phyloP scores from a whole-genome alignment of 2,797 vertebrate genomes.

The Phylloscopus collybita region DNA sequence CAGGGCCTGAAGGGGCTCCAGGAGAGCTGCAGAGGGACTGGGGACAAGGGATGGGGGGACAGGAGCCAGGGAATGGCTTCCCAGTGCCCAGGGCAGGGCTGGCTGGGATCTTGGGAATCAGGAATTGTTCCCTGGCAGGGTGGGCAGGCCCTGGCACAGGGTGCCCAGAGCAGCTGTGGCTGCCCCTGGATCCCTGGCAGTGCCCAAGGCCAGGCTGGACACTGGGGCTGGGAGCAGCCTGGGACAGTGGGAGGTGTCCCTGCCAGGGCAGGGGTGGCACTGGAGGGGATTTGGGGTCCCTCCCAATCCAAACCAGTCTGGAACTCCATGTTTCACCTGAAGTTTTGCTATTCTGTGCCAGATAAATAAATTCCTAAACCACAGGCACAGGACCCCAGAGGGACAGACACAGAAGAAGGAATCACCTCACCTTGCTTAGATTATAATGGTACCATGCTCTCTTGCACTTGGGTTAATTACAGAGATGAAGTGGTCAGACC shows the following conservation, averaged over 20 bases:
- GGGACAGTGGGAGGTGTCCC: background rate
- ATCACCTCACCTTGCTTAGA: background rate
- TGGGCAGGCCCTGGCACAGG: background rate
- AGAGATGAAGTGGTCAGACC: background rate
- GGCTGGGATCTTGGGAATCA: background rate
- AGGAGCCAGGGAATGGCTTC: background rate
- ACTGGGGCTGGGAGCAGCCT: no score
- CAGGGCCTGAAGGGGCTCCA: background rate
- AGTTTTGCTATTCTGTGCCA: background rate
- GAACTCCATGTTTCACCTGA: background rate
- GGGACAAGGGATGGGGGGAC: background rate
- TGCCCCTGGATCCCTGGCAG: background rate
- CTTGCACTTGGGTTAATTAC: background rate
- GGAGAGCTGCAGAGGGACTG: background rate
- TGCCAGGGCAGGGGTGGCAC: background rate
- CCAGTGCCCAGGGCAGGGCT: background rate
- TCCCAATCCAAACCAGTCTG: background rate
- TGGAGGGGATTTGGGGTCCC: rapidly evolving
- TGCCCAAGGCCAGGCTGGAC: background rate
- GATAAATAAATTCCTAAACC: background rate
- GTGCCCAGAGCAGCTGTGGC: background rate
- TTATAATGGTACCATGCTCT: rapidly evolving
- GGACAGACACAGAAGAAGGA: background rate
- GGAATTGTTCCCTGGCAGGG: background rate
- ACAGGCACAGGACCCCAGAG: background rate